phyloP scores from a whole-genome alignment of 2,888 invertebrate genomes.

The Automeris io region DNA sequence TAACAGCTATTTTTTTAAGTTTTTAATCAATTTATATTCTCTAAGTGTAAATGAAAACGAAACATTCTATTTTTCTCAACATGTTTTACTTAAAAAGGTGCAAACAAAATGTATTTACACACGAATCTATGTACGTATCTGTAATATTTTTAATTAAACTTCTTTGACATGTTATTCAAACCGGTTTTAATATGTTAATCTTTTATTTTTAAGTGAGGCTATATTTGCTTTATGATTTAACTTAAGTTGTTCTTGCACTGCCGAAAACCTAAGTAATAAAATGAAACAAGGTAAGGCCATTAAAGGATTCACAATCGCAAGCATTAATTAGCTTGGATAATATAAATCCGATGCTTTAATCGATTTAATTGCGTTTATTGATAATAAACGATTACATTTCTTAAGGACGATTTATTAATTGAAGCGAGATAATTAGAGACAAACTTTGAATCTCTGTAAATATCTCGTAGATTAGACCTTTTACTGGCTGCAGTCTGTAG shows the following conservation, averaged over 20 bases:
- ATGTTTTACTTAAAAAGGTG: too few species aligned
- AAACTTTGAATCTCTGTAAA: too few species aligned
- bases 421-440: slow-evolving; percentile 17
- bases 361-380: slow-evolving; percentile 36
- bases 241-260: background rate
- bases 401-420: slow-evolving; percentile 35
- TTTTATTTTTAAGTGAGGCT: background rate
- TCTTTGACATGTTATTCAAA: too few species aligned
- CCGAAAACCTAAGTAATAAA: background rate
- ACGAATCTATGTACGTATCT: too few species aligned
- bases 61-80: too few species aligned
- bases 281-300: slow-evolving; percentile 1
- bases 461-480: too few species aligned
- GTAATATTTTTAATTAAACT: too few species aligned
- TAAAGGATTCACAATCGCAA: slow-evolving; percentile 8
- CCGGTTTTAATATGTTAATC: background rate
- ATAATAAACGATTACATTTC: slow-evolving; percentile 26
- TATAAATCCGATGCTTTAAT: slow-evolving; percentile 22
- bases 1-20: too few species aligned
- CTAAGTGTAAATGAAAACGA: too few species aligned
- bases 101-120: too few species aligned
- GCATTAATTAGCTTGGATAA: slow-evolving; percentile 8
- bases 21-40: too few species aligned
- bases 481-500: too few species aligned
- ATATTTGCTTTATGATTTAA: background rate